Base-by-base conservation (phyloP, 2,888 invertebrate species). In the Apamea anceps region DNA sequence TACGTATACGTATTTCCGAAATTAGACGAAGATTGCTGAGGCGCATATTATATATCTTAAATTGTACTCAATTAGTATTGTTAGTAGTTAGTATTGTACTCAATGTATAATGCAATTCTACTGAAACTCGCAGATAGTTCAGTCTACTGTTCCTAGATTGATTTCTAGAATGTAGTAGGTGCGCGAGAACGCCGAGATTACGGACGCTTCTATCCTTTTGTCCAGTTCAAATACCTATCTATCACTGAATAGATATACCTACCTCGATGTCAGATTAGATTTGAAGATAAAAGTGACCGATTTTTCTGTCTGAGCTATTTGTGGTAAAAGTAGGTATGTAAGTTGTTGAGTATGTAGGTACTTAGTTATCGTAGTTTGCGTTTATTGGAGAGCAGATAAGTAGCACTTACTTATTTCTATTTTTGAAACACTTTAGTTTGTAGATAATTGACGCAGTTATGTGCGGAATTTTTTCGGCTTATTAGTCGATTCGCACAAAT, bases 151-250 rank as follows among this genome's bases (percentile, higher is more conserved):
- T 62, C 1, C 13, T 66, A 15, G 7, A 75, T 32, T 51, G 60
- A 78, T 79, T 70, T 70, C 48, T 57, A 37, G 25, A 68, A 70
- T 21, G 25, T 18, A 81, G 1, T 25, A 10, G 5, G 1, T 25
- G 6, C 10, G 3, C 12, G 10, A 12, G 0, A 54, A 67, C 37
- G 68, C 48, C 5, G 60, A 75, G 45, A 81, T 83, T 85, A 72
- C 72, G 18, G 3, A 28, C 32, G 25, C 28, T 37, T 48, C 12
- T 32, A 72, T 32, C 54, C 68, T 54, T 85, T 75, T 85, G 75
- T 85, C 51, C 72, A 37, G 15, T 45, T 81, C 7, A 81, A 81
- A 81, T 72, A 51, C 15, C 72, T 45, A 45, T 66, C 32, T 10
- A 6, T 37, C 32, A 57, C 32, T 51, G 1, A 70, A 70, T 70